Evolutionary conservation across 2,113 vertebrate species (phyloP).

Genomic region (Bufo bufo): DNA sequence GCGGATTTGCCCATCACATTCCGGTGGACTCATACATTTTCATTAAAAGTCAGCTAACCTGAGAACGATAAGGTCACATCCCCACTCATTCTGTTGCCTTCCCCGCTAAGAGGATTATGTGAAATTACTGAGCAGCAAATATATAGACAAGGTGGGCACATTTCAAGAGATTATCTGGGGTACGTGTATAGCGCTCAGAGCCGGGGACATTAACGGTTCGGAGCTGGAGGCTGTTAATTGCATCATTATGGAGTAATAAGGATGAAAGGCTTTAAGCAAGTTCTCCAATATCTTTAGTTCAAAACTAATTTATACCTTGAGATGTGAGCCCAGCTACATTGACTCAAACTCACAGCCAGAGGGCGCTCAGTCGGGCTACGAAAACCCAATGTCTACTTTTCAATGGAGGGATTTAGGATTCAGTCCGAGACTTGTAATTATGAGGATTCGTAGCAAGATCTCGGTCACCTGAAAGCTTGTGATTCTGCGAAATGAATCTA

Average conservation of each 20-base stretch:
- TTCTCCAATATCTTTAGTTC: conserved; percentile 19
- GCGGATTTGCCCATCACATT: conserved; percentile 22
- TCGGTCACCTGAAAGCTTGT: neutral
- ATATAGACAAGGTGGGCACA: conserved; percentile 40
- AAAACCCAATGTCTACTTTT: neutral
- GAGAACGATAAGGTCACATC: conserved; percentile 24
- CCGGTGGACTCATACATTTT: conserved; percentile 24
- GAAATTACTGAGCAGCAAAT: conserved; percentile 47
- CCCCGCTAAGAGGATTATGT: conserved; percentile 33
- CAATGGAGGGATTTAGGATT: neutral
- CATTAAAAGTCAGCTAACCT: conserved; percentile 22
- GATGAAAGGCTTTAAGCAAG: conserved; percentile 31
- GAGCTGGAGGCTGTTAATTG: conserved; percentile 40
- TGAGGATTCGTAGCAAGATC: neutral
- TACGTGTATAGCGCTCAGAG: conserved; percentile 11
- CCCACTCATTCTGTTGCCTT: conserved; percentile 21
- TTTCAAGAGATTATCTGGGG: conserved; percentile 30
- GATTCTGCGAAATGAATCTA: neutral
- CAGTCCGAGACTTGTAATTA: neutral
- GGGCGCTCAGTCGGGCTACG: neutral
- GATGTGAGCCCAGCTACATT: neutral
- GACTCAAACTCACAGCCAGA: neutral
- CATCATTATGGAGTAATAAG: conserved; percentile 44
- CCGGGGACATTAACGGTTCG: neutral
- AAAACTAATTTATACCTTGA: conserved; percentile 17